Evolutionary conservation across 2,888 invertebrate species (phyloP).

Genomic region (Mycalesis mineus): DNA sequence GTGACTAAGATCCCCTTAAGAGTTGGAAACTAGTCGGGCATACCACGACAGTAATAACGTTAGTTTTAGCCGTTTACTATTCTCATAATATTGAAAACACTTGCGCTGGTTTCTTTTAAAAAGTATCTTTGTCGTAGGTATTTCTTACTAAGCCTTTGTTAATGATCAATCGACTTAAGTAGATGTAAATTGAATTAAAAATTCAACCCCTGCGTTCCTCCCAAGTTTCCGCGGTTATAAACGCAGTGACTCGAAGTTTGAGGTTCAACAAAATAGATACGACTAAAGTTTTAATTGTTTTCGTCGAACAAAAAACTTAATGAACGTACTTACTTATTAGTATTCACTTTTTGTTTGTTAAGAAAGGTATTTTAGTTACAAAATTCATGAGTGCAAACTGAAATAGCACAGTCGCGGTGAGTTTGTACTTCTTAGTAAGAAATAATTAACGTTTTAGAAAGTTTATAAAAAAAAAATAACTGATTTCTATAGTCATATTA

Average conservation of each 20-base stretch:
- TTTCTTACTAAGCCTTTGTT: constrained; percentile 39
- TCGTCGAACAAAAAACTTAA: constrained; percentile 16
- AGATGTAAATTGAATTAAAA: constrained; percentile 57
- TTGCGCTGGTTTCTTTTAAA: no score
- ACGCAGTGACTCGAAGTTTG: constrained; percentile 22
- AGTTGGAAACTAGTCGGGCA: no score
- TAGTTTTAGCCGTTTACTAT: no score
- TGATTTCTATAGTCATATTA: no score
- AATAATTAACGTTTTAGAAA: no score
- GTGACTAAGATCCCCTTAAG: no score
- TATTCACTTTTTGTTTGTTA: not conserved
- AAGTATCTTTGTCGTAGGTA: no score
- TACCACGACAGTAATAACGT: no score
- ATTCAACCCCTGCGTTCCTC: constrained; percentile 31
- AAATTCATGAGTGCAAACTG: not conserved
- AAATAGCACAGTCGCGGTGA: not conserved
- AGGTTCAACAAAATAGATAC: constrained; percentile 32
- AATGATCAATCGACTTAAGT: constrained; percentile 39
- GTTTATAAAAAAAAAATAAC: no score
- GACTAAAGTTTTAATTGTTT: constrained; percentile 28
- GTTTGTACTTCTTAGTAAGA: not conserved
- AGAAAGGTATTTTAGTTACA: not conserved
- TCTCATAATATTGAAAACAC: no score
- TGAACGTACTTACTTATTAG: not conserved
- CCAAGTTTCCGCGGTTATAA: constrained; percentile 25